Base-by-base conservation (phyloP, 2,888 invertebrate genomes). In the Nomada ruficornis region DNA sequence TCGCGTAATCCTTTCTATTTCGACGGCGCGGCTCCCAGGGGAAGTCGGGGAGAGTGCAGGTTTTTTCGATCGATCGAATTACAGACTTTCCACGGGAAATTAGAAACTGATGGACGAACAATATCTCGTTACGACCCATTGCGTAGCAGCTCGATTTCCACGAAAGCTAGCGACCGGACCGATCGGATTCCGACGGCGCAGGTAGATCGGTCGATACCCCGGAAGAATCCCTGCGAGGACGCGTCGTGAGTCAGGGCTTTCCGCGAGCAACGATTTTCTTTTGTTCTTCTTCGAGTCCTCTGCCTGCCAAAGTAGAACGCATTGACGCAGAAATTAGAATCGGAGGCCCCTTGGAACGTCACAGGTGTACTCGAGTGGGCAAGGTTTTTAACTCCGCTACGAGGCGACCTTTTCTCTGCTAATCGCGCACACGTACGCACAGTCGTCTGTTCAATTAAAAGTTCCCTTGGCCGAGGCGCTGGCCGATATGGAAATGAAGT, bases 161-260 rank as follows among this genome's bases (percentile, higher is more conserved):
- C 67, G 71, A 75, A 65, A 75, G 13, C 62, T 36, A 44, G 18
- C 11, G 13, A 47, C 4, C 36, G 65, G 72, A 55, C 54, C 72
- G 82, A 84, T 78, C 77, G 83, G 83, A 86, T 85, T 77, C 88
- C 89, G 89, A 85, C 89, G 89, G 89, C 82, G 57, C 90, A 89
- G 89, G 89, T 90, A 89, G 64, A 76, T 62, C 60, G 89, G 89
- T 90, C 88, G 64, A 76, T 62, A 55, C 57, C n/a, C 26, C 44
- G 15, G 60, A 67, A 75, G 68, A 55, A 68, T 78, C 36, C 26
- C 3, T 13, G 18, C 20, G 18, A 15, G 44, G 29, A 50, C 67
- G 65, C 18, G 26, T 50, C 71, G 42, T 23, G 42, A 69, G 54
- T 55, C 63, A 11, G 60, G 70, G 42, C 42, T 59, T 78, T 60